Evolutionary conservation across 2,888 invertebrate species (phyloP).

Genomic region (Argyra leucocephala): DNA sequence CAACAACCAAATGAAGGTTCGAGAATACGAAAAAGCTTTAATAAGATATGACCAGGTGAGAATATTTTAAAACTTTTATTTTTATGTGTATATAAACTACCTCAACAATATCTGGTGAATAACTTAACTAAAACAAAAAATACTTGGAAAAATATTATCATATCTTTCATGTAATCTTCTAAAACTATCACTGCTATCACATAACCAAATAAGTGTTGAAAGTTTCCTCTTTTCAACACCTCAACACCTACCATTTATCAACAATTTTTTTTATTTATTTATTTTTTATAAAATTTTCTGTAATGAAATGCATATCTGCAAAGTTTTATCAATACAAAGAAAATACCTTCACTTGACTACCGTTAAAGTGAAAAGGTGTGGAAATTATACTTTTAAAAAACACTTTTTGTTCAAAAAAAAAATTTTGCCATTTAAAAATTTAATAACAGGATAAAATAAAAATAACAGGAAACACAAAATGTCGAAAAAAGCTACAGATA

Average conservation of each 20-base stretch:
- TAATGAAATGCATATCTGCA: neutral
- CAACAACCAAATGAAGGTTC: conserved; percentile 63
- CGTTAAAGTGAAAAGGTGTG: neutral
- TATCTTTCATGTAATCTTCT: no score
- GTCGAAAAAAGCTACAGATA: conserved; percentile 48
- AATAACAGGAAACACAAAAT: conserved; percentile 26
- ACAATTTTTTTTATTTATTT: no score
- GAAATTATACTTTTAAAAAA: neutral
- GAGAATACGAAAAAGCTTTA: conserved; percentile 62
- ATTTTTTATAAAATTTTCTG: no score
- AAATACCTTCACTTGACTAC: neutral
- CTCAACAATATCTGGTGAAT: neutral
- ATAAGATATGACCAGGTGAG: conserved; percentile 61
- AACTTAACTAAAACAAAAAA: neutral
- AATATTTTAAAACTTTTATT: conserved; percentile 15
- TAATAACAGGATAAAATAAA: no score
- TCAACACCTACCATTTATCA: neutral
- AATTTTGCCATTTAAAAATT: no score
- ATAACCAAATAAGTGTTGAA: neutral
- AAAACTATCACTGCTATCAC: no score
- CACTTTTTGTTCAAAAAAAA: neutral
- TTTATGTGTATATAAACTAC: no score
- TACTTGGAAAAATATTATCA: neutral
- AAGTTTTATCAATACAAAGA: neutral
- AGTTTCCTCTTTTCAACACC: neutral